phyloP scores from a whole-genome alignment of 2,888 invertebrate genomes.

The Nomada flava region DNA sequence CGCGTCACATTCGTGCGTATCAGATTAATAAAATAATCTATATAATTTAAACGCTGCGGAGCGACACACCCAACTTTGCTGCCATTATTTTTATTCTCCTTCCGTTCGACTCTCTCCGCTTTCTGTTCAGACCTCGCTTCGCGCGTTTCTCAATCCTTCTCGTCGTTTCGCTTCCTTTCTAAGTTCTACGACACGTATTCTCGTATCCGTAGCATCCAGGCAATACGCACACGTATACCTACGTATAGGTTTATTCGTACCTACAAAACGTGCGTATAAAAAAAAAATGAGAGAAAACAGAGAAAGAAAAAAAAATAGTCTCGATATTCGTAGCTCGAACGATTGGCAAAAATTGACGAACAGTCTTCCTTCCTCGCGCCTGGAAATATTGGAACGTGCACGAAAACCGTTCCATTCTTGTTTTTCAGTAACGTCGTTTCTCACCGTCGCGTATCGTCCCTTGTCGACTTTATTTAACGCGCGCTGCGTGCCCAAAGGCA shows the following conservation, averaged over 20 bases:
- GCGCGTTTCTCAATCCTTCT: too few relatives aligned
- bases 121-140: background rate
- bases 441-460: background rate
- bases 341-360: constrained; percentile 64
- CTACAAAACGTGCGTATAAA: constrained; percentile 72
- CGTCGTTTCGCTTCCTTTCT: constrained; percentile 19
- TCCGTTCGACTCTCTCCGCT: background rate
- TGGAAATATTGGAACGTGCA: constrained; percentile 6
- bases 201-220: background rate
- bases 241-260: constrained; percentile 58
- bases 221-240: constrained; percentile 44
- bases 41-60: constrained; percentile 76
- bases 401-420: background rate
- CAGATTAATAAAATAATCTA: constrained; percentile 72
- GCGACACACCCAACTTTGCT: constrained; percentile 3
- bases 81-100: constrained; percentile 22
- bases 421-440: background rate
- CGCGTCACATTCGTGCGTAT: constrained; percentile 49
- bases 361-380: constrained; percentile 37
- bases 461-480: too few relatives aligned
- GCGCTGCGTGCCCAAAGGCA: constrained; percentile 29
- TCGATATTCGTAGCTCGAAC: constrained; percentile 60
- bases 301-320: too few relatives aligned
- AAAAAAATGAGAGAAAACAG: constrained; percentile 76
- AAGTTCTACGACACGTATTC: background rate